Base-by-base conservation (phyloP, 2,797 vertebrate species). In the Fistularia commersonii region DNA sequence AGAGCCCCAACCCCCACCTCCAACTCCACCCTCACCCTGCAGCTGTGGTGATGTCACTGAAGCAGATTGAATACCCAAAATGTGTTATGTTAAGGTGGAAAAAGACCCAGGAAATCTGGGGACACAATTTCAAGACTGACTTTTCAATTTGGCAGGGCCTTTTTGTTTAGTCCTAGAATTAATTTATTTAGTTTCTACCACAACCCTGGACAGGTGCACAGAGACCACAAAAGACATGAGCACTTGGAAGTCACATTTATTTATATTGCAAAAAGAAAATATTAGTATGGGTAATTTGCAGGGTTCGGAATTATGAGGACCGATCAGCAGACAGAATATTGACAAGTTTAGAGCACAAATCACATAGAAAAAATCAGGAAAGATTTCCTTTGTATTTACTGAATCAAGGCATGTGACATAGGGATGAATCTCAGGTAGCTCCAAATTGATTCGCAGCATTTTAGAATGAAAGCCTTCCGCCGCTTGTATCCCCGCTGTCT, bases 61-160 rank as follows among this genome's bases (percentile, higher is more conserved):
- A 61, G 61, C 66, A 74, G 76, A 79, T 11, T 81, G 80, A 83
- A 85, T 71, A 78, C 57, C 77, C 67, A 72, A 76, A 80, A 80
- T 48, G 68, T 47, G 56, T 66, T 36, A 66, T 47, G 70, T 61
- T 73, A 33, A 82, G 79, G 61, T 65, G 64, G 62, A 23, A 77
- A 73, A 63, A 57, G 64, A 54, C 48, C 5, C 12, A 54, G 57
- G 40, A 35, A 54, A 41, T 41, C 48, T 38, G 39, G 41, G 11
- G 45, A 42, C 48, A 65, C 66, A 72, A 69, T 79, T 74, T 69
- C 55, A 69, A 11, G 33, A 60, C 13, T 58, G 66, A 43, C 52
- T 61, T 80, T 76, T 69, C 54, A 45, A 66, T 76, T 71, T 64
- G 46, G 13, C 4, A 37, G 54, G 7, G 55, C 64, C 38, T 63